These are phyloP conservation scores for Cerastis rubricosa DNA, from an alignment of 2,888 invertebrate genomes.

Conservation along the genomic window DNA sequence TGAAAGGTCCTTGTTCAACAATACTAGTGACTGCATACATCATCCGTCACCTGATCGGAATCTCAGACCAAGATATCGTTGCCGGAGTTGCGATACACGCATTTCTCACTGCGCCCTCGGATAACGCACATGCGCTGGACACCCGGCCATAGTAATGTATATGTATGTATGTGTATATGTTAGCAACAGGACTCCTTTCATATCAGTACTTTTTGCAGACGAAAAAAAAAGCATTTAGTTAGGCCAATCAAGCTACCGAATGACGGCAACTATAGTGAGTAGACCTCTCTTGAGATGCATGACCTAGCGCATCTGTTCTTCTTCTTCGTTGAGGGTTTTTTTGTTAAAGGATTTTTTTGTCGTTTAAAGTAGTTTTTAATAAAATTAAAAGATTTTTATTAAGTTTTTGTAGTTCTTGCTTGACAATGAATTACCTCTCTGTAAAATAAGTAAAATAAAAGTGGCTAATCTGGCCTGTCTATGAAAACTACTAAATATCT, in stretches of 20 bases:
- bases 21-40: neutral
- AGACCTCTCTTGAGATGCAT: neutral
- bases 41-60: neutral
- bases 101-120: neutral
- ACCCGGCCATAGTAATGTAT: neutral
- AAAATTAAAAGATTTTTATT: too few relatives aligned
- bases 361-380: too few relatives aligned
- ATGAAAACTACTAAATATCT: neutral
- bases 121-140: neutral
- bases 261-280: neutral
- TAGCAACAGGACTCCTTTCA: neutral
- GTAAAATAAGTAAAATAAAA: neutral
- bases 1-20: neutral
- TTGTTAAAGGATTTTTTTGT: too few relatives aligned
- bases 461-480: neutral
- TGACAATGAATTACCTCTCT: too few relatives aligned
- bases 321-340: neutral
- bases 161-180: neutral
- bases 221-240: neutral
- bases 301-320: neutral
- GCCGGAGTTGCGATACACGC: neutral
- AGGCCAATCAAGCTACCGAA: neutral
- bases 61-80: neutral
- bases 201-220: neutral
- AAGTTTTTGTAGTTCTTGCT: too few relatives aligned